These are phyloP conservation scores for Lithophane socia DNA, from an alignment of 2,888 invertebrate genomes.

Conservation along the genomic window DNA sequence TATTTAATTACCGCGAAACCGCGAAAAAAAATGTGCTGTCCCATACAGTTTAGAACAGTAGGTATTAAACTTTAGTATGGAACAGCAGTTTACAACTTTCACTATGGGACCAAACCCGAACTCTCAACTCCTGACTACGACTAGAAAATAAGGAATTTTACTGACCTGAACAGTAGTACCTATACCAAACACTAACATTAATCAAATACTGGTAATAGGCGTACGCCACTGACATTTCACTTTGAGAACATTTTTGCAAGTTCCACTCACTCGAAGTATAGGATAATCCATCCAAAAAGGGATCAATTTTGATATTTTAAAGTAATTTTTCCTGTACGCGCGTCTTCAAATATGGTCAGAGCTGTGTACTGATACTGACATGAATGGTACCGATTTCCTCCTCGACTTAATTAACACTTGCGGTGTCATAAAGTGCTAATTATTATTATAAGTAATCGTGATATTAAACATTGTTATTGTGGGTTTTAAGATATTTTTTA, in stretches of 20 bases:
- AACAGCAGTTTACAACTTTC: too few species aligned
- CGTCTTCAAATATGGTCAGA: not conserved
- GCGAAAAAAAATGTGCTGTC: too few species aligned
- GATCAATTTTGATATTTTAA: conserved; percentile 40
- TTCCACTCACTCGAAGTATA: not conserved
- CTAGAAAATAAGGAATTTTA: not conserved
- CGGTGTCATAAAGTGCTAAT: conserved; percentile 48
- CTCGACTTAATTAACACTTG: conserved; percentile 41
- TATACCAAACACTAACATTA: conserved; percentile 47
- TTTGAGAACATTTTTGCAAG: conserved; percentile 28
- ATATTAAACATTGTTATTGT: conserved; percentile 33
- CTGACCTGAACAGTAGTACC: conserved; percentile 59
- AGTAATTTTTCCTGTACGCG: not conserved
- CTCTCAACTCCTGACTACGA: too few species aligned
- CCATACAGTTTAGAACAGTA: too few species aligned
- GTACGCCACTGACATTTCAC: conserved; percentile 60
- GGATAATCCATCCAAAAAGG: conserved; percentile 6
- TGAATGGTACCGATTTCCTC: conserved; percentile 27
- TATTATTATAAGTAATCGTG: conserved; percentile 44
- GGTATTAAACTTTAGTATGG: too few species aligned
- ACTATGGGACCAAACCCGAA: too few species aligned
- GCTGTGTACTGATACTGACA: not conserved
- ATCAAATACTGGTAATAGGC: conserved; percentile 62
- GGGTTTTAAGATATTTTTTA: conserved; percentile 19
- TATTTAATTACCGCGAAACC: too few species aligned